phyloP scores from a whole-genome alignment of 2,113 vertebrate species.

The Micromys minutus region DNA sequence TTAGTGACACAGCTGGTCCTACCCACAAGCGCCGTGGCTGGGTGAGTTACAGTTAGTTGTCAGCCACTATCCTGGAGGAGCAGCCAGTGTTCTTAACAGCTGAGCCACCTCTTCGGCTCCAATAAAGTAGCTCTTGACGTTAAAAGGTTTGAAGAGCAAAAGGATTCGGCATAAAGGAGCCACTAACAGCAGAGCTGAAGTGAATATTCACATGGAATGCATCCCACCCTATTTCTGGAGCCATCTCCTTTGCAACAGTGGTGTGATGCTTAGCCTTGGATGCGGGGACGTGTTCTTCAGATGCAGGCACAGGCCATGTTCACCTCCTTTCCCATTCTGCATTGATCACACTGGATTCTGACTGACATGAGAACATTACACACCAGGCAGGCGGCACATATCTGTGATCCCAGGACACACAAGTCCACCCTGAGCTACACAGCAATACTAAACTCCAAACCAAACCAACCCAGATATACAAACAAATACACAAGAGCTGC shows the following conservation, averaged over 20 bases:
- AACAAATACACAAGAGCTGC: background rate
- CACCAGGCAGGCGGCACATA: background rate
- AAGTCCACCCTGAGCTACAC: background rate
- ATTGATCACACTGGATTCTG: background rate
- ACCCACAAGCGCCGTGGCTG: background rate
- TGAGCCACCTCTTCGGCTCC: background rate
- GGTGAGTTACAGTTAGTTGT: background rate
- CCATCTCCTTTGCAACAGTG: background rate
- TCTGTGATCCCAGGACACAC: background rate
- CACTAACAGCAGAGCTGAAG: background rate
- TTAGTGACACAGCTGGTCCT: background rate
- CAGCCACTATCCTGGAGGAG: background rate
- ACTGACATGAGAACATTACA: background rate
- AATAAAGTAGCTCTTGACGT: background rate
- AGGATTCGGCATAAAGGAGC: background rate
- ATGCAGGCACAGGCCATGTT: background rate
- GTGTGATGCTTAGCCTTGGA: background rate
- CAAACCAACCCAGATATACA: background rate
- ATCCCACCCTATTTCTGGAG: background rate
- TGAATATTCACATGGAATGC: background rate
- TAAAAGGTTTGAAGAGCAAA: slow-evolving; percentile 1
- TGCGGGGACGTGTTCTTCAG: background rate
- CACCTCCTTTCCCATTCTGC: background rate
- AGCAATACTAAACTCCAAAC: background rate
- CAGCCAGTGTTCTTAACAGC: background rate